A percentile compares a stretch with the other conserved stretches of the same genome.
Evolutionary conservation across 2,797 vertebrate genomes (phyloP).

Genomic region (Peromyscus nudipes): DNA sequence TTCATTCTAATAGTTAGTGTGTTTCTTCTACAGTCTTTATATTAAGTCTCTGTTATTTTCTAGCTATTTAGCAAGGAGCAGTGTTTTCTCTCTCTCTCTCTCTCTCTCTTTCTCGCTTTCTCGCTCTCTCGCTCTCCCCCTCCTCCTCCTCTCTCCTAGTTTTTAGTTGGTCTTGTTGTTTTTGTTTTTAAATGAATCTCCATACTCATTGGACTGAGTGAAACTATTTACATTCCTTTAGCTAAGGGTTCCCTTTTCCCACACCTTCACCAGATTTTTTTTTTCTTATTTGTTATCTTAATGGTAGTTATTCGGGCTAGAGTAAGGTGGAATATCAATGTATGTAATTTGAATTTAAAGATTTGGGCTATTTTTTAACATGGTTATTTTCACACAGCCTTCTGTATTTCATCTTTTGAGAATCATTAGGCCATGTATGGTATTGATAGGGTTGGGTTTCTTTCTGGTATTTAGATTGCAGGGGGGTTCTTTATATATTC

Average conservation of each 20-base stretch:
- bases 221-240: not conserved
- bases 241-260: not conserved
- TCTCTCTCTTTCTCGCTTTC: too few species aligned
- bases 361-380: not conserved
- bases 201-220: not conserved
- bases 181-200: not conserved
- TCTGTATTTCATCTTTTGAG: not conserved
- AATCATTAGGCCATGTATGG: not conserved
- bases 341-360: not conserved
- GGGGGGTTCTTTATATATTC: not conserved
- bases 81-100: not conserved
- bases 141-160: not conserved
- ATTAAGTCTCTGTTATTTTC: not conserved
- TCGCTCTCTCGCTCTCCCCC: too few species aligned
- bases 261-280: not conserved
- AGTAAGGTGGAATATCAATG: not conserved
- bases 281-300: not conserved
- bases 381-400: not conserved
- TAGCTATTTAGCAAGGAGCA: not conserved
- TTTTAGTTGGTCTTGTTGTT: not conserved
- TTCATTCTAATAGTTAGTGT: not conserved
- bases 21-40: not conserved
- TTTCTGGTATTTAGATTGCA: not conserved
- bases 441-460: not conserved
- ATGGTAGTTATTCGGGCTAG: not conserved